Base-by-base conservation (phyloP, 2,888 invertebrate species). In the Ganaspis brasiliensis region DNA sequence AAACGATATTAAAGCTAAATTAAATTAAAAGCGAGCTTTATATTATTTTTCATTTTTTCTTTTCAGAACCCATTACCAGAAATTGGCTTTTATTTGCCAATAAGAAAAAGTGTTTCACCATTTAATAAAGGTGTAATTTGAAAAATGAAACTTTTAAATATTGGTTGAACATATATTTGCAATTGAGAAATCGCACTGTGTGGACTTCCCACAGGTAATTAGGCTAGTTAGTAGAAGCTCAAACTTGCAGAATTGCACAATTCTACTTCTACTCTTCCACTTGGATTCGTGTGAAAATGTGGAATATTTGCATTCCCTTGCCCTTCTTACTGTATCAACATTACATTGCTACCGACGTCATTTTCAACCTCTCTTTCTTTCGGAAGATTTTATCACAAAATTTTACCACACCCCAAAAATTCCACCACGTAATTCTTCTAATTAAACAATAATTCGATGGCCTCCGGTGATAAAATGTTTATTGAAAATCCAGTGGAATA, bases 201-300 rank as follows among this genome's bases (percentile, higher is more conserved):
- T 49, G 4, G 49, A 49, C 49, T 49, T 49, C 49, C 52, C 52
- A 52, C 9, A 19, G 52, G 52, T 52, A 56, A 56, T 56, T 56
- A 56, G 3, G 56, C 5, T 21, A 56, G 56, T 56, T 56, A 56
- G 24, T 56, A 12, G 21, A 56, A 56, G 24, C 56, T 24, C 21
- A 56, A 56, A 56, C 56, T 21, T 56, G 21, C 24, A 24, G 24
- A 56, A 24, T 10, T 24, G 24, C 21, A 24, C 12, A 56, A 56
- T 56, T 56, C 24, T 24, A 56, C 14, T 45, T 45, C 56, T 56
- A 24, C 6, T 24, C 16, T 56, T 24, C 56, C 24, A 56, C 14
- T 21, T 56, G 56, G 26, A 56, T 56, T 56, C 56, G 56, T 56
- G 55, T 56, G 55, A 56, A 56, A 56, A 56, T 56, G 55, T 56